Base-by-base conservation (phyloP, 2,888 invertebrate species). In the Cantharis rustica region DNA sequence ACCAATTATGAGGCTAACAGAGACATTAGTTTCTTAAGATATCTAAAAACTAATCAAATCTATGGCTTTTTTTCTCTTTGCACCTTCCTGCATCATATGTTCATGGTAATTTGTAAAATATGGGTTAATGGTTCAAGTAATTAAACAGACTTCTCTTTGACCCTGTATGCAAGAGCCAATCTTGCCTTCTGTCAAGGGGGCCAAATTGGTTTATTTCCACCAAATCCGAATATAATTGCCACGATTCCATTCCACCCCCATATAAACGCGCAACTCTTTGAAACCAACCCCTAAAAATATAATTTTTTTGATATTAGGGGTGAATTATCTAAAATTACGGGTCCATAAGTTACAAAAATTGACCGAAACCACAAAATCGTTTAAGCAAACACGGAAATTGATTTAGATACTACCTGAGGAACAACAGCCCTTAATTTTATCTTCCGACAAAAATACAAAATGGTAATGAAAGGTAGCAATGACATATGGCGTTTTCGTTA, bases 401-500 rank as follows among this genome's bases (percentile, higher is more conserved):
- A 68, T 71, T 70, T 72, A 23, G 69, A 16, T 15, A 16, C 70
- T 70, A 61, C 71, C 27, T 17, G 72, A 11, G 16, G 63, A 71
- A 63, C 72, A 66, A 63, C 72, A 63, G 70, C 71, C 79, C 76
- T 72, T 75, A 77, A 75, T 77, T 77, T 77, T 17, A 71, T 72
- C 66, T 64, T 68, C 64, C 75, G 64, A 66, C 73, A 62, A 20
- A 20, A 0, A 23, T 9, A 23, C 23, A 23, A 68, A 61, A 72
- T 13, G n/a, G 23, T 15, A 72, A 69, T 20, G 64, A 17, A 77
- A 27, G 77, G 77, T 79, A 75, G 69, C 69, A 79, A 79, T 79
- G 79, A 80, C 81, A 81, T 80, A 79, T 81, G 81, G 79, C 71
- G 79, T 79, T 80, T 76, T 76, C 80, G 80, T 78, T 80, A 76